phyloP scores from a whole-genome alignment of 2,888 invertebrate species.

The Lingula anatina region DNA sequence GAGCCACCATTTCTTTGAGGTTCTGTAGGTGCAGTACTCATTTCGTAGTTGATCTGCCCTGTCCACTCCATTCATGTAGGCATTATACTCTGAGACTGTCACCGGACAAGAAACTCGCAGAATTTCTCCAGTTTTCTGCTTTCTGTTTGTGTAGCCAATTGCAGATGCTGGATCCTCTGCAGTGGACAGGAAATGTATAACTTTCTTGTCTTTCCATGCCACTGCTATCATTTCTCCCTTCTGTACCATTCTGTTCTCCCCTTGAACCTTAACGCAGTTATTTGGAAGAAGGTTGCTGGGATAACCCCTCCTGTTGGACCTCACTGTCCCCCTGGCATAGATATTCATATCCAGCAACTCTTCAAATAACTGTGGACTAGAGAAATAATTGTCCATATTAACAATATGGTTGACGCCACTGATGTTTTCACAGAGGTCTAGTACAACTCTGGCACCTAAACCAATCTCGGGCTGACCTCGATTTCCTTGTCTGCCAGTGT shows the following conservation, averaged over 20 bases:
- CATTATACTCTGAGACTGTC: background rate
- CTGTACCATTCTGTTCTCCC: background rate
- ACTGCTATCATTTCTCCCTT: background rate
- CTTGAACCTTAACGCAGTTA: background rate
- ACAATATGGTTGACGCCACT: constrained; percentile 5
- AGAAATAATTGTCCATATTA: constrained; percentile 11
- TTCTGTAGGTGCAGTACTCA: background rate
- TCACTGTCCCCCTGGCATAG: constrained; percentile 5
- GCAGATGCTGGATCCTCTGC: background rate
- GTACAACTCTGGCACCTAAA: constrained; percentile 5
- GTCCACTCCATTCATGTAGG: constrained; percentile 2
- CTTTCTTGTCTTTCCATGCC: background rate
- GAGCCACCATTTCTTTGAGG: background rate
- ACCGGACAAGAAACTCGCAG: background rate
- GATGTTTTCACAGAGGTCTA: constrained; percentile 4
- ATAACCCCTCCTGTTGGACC: constrained; percentile 5
- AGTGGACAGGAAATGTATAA: background rate
- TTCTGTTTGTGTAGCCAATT: background rate
- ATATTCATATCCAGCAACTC: background rate
- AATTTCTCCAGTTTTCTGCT: background rate
- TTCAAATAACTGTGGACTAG: constrained; percentile 4
- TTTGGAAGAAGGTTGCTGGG: background rate
- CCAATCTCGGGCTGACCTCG: background rate
- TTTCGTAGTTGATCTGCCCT: background rate
- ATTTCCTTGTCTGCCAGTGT: constrained; percentile 8